phyloP scores from a whole-genome alignment of 1,140 invertebrate species.

The Coptotermes formosanus region DNA sequence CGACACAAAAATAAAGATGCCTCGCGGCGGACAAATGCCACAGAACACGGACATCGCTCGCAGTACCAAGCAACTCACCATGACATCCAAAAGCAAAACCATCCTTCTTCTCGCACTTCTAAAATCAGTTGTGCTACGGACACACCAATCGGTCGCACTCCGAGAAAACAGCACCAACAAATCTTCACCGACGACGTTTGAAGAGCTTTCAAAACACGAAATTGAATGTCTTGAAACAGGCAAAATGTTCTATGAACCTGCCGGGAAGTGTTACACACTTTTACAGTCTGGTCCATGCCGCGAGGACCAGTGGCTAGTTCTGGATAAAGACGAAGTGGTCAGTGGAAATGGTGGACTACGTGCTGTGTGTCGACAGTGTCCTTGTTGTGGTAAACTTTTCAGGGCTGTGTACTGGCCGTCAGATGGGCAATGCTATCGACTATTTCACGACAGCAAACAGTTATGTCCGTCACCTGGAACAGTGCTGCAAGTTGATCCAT shows the following conservation, averaged over 20 bases:
- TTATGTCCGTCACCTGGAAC: neutral
- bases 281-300: neutral
- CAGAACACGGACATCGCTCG: too few relatives aligned
- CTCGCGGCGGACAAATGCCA: too few relatives aligned
- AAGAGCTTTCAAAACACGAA: neutral
- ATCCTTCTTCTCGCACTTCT: too few relatives aligned
- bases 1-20: too few relatives aligned
- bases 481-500: neutral
- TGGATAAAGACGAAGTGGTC: neutral
- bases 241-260: neutral
- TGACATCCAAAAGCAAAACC: too few relatives aligned
- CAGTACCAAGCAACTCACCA: too few relatives aligned
- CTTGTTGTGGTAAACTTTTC: neutral
- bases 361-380: neutral
- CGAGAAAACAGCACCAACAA: too few relatives aligned
- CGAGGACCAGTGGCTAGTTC: neutral
- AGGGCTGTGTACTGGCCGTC: slow-evolving; percentile 25
- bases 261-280: neutral
- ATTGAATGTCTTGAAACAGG: neutral
- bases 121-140: too few relatives aligned
- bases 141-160: too few relatives aligned
- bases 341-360: neutral
- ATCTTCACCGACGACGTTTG: too few relatives aligned
- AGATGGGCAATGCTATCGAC: slow-evolving; percentile 17
- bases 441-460: neutral